Evolutionary conservation across 2,888 invertebrate species (phyloP).

Genomic region (Fabriciana adippe): DNA sequence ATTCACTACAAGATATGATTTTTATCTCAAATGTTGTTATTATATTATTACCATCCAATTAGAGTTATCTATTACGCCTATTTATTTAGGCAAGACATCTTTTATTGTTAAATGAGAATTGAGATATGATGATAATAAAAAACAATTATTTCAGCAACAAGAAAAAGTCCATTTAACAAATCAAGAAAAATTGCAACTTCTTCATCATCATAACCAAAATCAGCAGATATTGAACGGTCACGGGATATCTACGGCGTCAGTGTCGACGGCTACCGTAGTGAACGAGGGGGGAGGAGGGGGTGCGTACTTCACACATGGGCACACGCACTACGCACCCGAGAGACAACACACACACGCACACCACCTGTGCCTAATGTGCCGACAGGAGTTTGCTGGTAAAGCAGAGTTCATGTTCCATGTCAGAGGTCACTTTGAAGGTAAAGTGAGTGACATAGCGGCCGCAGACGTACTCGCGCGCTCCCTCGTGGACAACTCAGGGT

Average conservation of each 20-base stretch:
- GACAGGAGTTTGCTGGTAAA: conserved; percentile 85
- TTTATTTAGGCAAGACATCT: no score
- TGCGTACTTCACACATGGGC: conserved; percentile 75
- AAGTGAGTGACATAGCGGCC: conserved; percentile 78
- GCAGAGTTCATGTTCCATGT: conserved; percentile 88
- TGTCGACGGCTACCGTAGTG: conserved; percentile 72
- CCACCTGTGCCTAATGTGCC: conserved; percentile 85
- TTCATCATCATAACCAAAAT: conserved; percentile 77
- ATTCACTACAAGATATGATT: no score
- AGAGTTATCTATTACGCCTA: no score
- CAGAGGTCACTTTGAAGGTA: conserved; percentile 84
- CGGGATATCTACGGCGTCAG: conserved; percentile 70
- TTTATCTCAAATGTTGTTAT: no score
- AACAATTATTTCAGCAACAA: conserved; percentile 60
- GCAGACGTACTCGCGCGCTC: conserved; percentile 78
- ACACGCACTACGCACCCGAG: conserved; percentile 74
- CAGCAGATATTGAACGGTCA: conserved; percentile 77
- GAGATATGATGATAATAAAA: no score
- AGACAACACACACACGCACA: conserved; percentile 76
- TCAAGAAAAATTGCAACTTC: conserved; percentile 74
- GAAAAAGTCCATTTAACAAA: conserved; percentile 77
- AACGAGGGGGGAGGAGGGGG: conserved; percentile 65
- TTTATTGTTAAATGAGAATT: no score
- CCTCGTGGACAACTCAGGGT: conserved; percentile 78
- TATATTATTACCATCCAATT: no score